Conservation (phyloP, 2,888 invertebrate species). For the Microctonus aethiopoides region DNA sequence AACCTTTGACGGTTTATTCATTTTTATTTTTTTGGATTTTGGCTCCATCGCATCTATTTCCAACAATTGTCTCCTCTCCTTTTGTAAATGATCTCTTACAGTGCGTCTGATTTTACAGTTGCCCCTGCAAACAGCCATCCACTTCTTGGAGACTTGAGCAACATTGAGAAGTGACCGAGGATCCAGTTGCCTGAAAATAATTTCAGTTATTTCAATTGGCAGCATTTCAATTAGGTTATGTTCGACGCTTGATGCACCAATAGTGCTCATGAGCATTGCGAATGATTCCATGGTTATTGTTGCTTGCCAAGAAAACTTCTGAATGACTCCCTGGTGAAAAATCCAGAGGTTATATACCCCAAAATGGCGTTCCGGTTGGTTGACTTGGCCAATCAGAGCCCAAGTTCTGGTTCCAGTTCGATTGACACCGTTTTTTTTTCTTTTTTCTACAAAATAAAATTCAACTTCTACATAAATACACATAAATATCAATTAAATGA, state of each 20-base stretch:
- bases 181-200: not conserved
- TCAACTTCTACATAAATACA: no score
- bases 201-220: not conserved
- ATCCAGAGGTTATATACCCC: not conserved
- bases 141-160: not conserved
- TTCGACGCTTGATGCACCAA: not conserved
- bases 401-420: no score
- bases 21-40: not conserved
- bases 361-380: not conserved
- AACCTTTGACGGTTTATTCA: not conserved
- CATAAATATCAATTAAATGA: no score
- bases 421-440: no score
- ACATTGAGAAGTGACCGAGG: not conserved
- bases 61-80: not conserved
- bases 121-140: not conserved
- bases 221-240: not conserved
- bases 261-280: not conserved
- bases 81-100: not conserved
- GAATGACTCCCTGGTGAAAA: not conserved
- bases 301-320: not conserved
- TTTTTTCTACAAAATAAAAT: no score
- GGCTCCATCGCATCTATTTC: not conserved
- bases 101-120: not conserved
- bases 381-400: not conserved
- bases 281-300: slow-evolving; percentile 1